Base-by-base conservation (phyloP, 2,888 invertebrate species). In the Hirtodrosophila trivittata region DNA sequence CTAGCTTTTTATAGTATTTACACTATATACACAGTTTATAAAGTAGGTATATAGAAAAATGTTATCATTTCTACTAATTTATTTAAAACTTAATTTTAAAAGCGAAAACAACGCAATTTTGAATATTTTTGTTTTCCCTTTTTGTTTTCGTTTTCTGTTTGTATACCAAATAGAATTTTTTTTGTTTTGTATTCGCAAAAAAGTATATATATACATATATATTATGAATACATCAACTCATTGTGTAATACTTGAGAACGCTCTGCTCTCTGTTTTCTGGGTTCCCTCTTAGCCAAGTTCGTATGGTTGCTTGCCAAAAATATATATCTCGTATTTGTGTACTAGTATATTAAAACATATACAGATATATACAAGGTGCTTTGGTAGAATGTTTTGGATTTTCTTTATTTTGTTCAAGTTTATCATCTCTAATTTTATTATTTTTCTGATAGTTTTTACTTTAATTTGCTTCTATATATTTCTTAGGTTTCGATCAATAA, bases 221-320 rank as follows among this genome's bases (percentile, higher is more conserved):
- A 39, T 59, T 16, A 21, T 21, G 5, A 21, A 21, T 21, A 21
- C 18, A 21, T 28, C 1, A 18, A 43, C 26, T 52, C 26, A 12
- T 59, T 70, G 59, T 66, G 66, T 58, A 75, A 75, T 70, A 16
- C 12, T 37, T 38, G 46, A 14, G 42, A 13, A 38, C 50, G 52
- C 39, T 32, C 38, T 37, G 58, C 52, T 54, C 42, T 21, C 18
- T 3, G 5, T 21, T 21, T 21, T 49, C 52, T 42, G 30, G 3
- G 3, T 10, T 18, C 10, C 32, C 38, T 49, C 16, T 47, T 30
- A 6, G 35, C 42, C n/a, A 8, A 35, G 45, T 59, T 56, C 25
- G n/a, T 77, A 58, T 41, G 75, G 70, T 46, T 18, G 58, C 9
- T 66, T 75, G 59, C 59, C 68, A 72, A 71, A 37, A 58, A 58